These are phyloP conservation scores for Jordanella pulchra DNA, from an alignment of 2,797 vertebrate species.

Conservation along the genomic window DNA sequence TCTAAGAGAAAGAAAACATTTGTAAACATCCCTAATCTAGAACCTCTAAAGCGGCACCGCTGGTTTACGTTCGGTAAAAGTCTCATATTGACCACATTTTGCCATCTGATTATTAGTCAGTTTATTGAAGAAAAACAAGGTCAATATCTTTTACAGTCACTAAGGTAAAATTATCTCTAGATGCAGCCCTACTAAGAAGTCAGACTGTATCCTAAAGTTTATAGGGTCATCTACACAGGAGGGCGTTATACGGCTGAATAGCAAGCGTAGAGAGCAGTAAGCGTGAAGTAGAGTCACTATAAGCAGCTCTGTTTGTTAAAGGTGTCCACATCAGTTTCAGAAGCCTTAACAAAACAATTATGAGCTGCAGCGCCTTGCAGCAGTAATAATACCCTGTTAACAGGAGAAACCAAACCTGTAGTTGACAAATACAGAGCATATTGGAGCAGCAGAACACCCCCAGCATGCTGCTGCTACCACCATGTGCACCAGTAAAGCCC, in stretches of 20 bases:
- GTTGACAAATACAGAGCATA: background rate
- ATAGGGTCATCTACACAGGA: constrained; percentile 17
- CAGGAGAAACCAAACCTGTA: background rate
- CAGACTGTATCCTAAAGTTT: constrained; percentile 2
- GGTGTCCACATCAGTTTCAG: constrained; percentile 13
- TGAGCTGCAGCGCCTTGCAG: background rate
- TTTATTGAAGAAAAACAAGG: no score
- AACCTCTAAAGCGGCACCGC: no score
- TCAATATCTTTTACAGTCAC: no score
- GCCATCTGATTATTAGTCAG: no score
- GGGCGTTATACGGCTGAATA: constrained; percentile 15
- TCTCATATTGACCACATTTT: no score
- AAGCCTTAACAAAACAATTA: background rate
- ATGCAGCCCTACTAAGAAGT: constrained; percentile 2
- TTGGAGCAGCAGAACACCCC: background rate
- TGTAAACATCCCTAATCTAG: no score
- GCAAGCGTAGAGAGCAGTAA: background rate
- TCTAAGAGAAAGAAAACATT: no score
- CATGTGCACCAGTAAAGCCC: background rate
- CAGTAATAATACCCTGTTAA: no score
- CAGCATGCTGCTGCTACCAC: background rate
- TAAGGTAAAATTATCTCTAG: no score
- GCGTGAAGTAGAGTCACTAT: constrained; percentile 2
- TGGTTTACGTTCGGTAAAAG: no score
- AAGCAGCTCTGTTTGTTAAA: constrained; percentile 34